Base-by-base conservation (phyloP, 2,888 invertebrate species). In the Tetramorium bicarinatum region DNA sequence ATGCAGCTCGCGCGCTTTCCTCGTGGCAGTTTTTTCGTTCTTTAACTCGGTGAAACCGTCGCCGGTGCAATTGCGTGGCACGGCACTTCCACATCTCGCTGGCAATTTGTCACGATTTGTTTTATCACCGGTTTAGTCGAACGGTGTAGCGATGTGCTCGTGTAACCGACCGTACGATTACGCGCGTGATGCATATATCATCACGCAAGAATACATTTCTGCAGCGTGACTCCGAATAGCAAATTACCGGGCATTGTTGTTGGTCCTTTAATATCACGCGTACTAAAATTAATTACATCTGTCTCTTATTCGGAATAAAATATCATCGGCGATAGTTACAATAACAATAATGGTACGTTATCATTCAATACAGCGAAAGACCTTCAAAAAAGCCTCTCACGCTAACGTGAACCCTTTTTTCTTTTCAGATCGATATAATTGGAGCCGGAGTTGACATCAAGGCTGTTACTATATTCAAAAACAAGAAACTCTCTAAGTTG, bases 101-200 rank as follows among this genome's bases (percentile, higher is more conserved):
- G 80, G 69, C 80, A 80, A 83, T 83, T 80, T 72, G 80, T 83
- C 83, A 71, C 80, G 52, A 80, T 62, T 83, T 83, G 56, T 84
- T 82, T 82, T 69, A 82, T 82, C 82, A 74, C 75, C 71, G 62
- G 67, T 82, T 82, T 76, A 82, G 75, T 69, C 62, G 82, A 80
- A 79, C 79, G 62, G 62, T 71, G 25, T 54, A n/a, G 69, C 79
- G 71, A 79, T 56, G 71, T 59, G 71, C 44, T 49, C 74, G 62
- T 62, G 81, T 75, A 81, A 75, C 44, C 62, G 75, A 64, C 49
- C 41, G 75, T 75, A 62, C 74, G 52, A 81, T 74, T 81, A 62
- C 74, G 29, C 52, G 62, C 74, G 49, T 34, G 61, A 62, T 59
- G 75, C 74, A 52, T 75, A 75, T 44, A 81, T 81, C 79, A 79